Base-by-base conservation (phyloP, 2,888 invertebrate genomes). In the Danaus chrysippus region DNA sequence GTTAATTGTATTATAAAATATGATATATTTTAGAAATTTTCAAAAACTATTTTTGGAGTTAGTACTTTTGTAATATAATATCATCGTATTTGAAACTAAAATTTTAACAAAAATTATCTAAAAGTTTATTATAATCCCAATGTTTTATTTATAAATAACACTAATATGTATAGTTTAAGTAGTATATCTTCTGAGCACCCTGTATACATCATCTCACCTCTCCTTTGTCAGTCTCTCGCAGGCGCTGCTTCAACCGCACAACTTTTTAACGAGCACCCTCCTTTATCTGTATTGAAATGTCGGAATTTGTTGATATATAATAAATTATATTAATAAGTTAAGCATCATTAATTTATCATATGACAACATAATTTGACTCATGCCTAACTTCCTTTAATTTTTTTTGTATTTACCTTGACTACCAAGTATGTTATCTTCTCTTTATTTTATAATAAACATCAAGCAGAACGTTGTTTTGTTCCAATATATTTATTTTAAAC, bases 191-290 rank as follows among this genome's bases (percentile, higher is more conserved):
- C 10, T 1, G 11, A 54, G n/a, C 79, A 70, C 0, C 68, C 76
- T 76, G 72, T 79, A 71, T 57, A 62, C 17, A 34, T 65, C 72
- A 17, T 59, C 59, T 66, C 75, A 82, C 80, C 83, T 83, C 72
- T 71, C 70, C 73, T 75, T 75, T 75, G 73, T 65, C 66, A 67
- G 60, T 68, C 75, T 72, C 76, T 70, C 69, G 68, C 66, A 68
- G 75, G 75, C 74, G 71, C 63, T 70, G 71, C 71, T 71, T 66
- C 66, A 66, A 68, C 72, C 63, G 75, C 67, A 72, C 73, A 83
- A 83, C 81, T 83, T 83, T 83, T 81, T 82, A 83, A 83, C 81
- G 77, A 83, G 81, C 74, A 64, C 61, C 71, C 75, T 71, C 66
- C 68, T 73, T 76, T 70, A 76, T 73, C 73, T 72, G 71, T 73